Evolutionary conservation across 2,113 vertebrate species (phyloP), one percentile per base, ranked within the genome.

Genomic region (Microtus richardsoni): DNA sequence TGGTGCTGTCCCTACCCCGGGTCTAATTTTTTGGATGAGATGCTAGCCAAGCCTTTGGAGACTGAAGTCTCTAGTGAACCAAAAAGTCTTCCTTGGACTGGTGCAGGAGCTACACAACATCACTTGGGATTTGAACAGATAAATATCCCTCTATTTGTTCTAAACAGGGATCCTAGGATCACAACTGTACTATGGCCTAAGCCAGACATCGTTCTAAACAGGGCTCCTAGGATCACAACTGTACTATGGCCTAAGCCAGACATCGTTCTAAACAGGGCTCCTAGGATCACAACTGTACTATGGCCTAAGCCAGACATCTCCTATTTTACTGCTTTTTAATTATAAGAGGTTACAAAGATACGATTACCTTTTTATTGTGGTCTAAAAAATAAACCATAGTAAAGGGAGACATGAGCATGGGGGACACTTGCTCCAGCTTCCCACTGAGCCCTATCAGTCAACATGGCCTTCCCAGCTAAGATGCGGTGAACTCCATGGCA

Each of bases 1-100:
- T 21, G 2, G n/a, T 5, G 0, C 14, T 8, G n/a, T 26, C 30
- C 19, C 33, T 30, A 22, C 2, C 13, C 41, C 2, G 8, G 47
- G 2, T 39, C 47, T 70, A 70, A 36, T 17, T 10, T 41, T 26
- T 87, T 30, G 58, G 30, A 44, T 39, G 78, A 33, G 47, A 36
- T 36, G 16, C 17, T 3, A 1, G 52, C 7, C 41, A 52, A 1
- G 28, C 1, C 60, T 54, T 58, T 66, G 66, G 16, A 36, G 62
- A 66, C 41, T 36, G 7, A 78, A 39, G 79, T 26, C 30, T 44
- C 5, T 33, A 6, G 28, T n/a, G 77, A 71, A 36, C 19, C 17
- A 21, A 49, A 49, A 64, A 5, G 21, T 54, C 75, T 47, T 41
- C 1, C 0, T 0, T 5, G 30, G 30, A 26, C 85, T 28, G 4